Conservation (phyloP, 1,140 invertebrate species). For the Eciton burchellii region DNA sequence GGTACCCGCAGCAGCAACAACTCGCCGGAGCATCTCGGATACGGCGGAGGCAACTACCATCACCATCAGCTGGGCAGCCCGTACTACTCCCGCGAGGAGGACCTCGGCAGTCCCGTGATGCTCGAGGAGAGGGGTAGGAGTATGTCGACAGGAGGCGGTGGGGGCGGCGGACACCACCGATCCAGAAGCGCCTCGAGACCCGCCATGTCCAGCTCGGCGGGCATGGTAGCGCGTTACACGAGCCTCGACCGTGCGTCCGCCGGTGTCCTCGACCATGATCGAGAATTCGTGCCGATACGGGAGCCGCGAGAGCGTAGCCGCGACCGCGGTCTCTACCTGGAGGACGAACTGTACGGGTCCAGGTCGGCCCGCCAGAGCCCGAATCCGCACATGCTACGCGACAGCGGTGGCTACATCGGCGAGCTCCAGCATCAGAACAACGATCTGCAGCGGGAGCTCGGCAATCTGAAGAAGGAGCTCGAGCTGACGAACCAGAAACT, state of each 20-base stretch:
- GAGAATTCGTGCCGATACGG: constrained; percentile 93
- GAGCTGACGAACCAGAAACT: constrained; percentile 99
- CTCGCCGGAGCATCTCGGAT: constrained; percentile 86
- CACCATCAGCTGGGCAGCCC: constrained; percentile 88
- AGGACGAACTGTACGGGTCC: constrained; percentile 90
- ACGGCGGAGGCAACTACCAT: constrained; percentile 85
- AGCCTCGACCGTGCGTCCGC: constrained; percentile 90
- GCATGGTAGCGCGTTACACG: constrained; percentile 89
- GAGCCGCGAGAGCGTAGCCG: constrained; percentile 89
- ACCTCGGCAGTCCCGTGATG: constrained; percentile 89
- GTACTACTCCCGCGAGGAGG: constrained; percentile 91
- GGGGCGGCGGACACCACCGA: constrained; percentile 85
- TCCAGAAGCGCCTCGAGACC: constrained; percentile 88
- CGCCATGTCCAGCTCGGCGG: constrained; percentile 85
- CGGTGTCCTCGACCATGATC: constrained; percentile 88
- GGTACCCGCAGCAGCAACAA: constrained; percentile 87
- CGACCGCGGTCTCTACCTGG: constrained; percentile 89
- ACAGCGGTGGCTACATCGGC: constrained; percentile 90
- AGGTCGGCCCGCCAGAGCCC: constrained; percentile 92
- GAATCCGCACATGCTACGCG: constrained; percentile 85
- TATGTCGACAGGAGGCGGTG: constrained; percentile 87
- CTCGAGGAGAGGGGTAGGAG: constrained; percentile 88
- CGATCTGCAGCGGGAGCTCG: constrained; percentile 97
- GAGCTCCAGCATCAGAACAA: constrained; percentile 98
- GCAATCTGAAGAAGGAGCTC: constrained; percentile 98